These are phyloP conservation scores for Chalcis sispes DNA, from an alignment of 2,888 invertebrate genomes.

Conservation along the genomic window DNA sequence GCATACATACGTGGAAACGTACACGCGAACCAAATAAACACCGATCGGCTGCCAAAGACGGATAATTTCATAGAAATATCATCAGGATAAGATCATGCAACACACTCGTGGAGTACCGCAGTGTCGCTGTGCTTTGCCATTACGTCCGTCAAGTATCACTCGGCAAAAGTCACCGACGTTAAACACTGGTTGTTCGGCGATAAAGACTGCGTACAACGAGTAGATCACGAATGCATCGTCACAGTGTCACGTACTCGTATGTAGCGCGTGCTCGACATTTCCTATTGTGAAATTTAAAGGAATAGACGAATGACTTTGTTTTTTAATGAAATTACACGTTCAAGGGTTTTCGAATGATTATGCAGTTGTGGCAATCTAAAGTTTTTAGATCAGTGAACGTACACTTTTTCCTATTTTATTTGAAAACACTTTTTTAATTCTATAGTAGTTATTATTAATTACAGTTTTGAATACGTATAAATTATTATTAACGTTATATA, in stretches of 20 bases:
- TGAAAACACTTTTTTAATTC: too few relatives aligned
- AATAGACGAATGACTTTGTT: constrained; percentile 15
- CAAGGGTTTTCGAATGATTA: too few relatives aligned
- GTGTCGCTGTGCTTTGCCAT: constrained; percentile 22
- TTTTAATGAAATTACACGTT: too few relatives aligned
- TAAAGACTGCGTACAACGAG: constrained; percentile 29
- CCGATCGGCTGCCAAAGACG: constrained; percentile 46
- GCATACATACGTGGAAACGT: not conserved
- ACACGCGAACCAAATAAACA: constrained; percentile 43
- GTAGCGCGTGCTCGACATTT: constrained; percentile 8
- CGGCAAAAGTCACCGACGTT: constrained; percentile 18
- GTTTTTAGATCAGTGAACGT: too few relatives aligned
- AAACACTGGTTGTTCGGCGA: constrained; percentile 31
- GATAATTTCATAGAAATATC: constrained; percentile 44
- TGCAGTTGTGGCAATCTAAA: too few relatives aligned
- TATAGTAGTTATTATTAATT: too few relatives aligned
- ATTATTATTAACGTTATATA: too few relatives aligned
- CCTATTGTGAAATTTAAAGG: too few relatives aligned
- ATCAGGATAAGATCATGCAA: constrained; percentile 54
- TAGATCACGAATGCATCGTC: constrained; percentile 30
- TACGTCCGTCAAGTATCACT: constrained; percentile 17
- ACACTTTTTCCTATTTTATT: too few relatives aligned
- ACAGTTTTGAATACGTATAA: too few relatives aligned
- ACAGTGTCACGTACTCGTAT: constrained; percentile 20
- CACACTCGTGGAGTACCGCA: not conserved